phyloP scores from a whole-genome alignment of 2,113 vertebrate genomes.

The Merops nubicus region DNA sequence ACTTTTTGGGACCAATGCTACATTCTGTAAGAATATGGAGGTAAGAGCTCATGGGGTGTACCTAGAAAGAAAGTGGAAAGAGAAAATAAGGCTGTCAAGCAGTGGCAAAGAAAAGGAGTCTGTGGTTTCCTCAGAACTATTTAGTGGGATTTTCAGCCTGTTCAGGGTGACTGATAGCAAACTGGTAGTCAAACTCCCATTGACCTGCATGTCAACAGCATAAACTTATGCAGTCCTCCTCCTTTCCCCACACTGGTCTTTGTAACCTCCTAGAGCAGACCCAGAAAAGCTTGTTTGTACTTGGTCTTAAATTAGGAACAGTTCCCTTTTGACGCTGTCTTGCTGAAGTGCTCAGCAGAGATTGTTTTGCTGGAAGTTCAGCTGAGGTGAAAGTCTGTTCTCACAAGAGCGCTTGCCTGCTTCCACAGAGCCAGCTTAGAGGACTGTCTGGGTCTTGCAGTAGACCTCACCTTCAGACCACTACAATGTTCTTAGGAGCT shows the following conservation, averaged over 20 bases:
- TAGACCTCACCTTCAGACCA: neutral
- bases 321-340: neutral
- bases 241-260: neutral
- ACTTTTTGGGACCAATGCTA: conserved; percentile 94
- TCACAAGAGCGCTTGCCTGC: neutral
- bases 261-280: neutral
- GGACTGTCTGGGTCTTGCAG: neutral
- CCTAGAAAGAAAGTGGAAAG: neutral
- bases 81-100: neutral
- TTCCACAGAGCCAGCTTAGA: neutral
- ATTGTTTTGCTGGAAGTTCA: conserved; percentile 15
- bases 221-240: neutral
- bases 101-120: neutral
- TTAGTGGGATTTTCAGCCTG: neutral
- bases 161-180: neutral
- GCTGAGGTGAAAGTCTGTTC: conserved; percentile 3
- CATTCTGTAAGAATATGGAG: conserved; percentile 97
- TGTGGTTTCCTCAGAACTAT: neutral
- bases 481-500: neutral
- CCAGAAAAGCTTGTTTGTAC: neutral
- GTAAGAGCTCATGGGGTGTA: conserved; percentile 66
- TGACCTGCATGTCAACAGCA: neutral
- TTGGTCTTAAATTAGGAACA: neutral
- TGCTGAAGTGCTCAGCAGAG: neutral
- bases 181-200: neutral